These are phyloP conservation scores for Drosophila gunungcola DNA, from an alignment of 1,140 invertebrate genomes.

Conservation along the genomic window DNA sequence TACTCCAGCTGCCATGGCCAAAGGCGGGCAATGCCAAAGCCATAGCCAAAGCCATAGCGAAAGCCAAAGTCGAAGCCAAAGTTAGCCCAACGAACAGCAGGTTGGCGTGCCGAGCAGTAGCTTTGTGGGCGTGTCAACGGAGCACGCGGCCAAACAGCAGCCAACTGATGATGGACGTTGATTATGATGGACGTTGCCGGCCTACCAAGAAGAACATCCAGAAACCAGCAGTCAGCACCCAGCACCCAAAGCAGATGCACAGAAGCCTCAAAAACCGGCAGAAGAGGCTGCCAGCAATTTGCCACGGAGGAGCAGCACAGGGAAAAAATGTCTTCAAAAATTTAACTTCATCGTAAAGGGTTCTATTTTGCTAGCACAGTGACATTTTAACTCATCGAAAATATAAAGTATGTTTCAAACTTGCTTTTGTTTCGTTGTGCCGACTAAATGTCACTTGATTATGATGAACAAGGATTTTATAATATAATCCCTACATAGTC, in stretches of 20 bases:
- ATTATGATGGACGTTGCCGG: constrained; percentile 79
- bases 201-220: constrained; percentile 45
- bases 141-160: constrained; percentile 64
- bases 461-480: too few relatives aligned
- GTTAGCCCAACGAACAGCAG: constrained; percentile 18
- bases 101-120: constrained; percentile 24
- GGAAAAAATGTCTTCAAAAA: constrained; percentile 5
- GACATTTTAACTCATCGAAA: too few relatives aligned
- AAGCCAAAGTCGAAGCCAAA: constrained; percentile 8
- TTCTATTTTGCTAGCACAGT: too few relatives aligned
- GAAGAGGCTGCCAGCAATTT: constrained; percentile 42
- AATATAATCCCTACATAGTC: too few relatives aligned
- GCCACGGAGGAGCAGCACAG: constrained; percentile 34
- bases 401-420: too few relatives aligned
- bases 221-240: too few relatives aligned
- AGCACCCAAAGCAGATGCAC: constrained; percentile 18
- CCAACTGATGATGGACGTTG: constrained; percentile 80
- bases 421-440: too few relatives aligned
- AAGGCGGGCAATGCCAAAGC: constrained; percentile 49
- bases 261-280: constrained; percentile 38
- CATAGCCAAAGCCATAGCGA: constrained; percentile 52
- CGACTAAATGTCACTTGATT: too few relatives aligned
- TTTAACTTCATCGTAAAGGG: too few relatives aligned
- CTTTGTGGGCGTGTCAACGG: constrained; percentile 45
- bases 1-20: constrained; percentile 72